Percentiles rank a stretch among this genome's conserved stretches.
phyloP scores from a whole-genome alignment of 2,113 vertebrate species.

The Bungarus multicinctus region DNA sequence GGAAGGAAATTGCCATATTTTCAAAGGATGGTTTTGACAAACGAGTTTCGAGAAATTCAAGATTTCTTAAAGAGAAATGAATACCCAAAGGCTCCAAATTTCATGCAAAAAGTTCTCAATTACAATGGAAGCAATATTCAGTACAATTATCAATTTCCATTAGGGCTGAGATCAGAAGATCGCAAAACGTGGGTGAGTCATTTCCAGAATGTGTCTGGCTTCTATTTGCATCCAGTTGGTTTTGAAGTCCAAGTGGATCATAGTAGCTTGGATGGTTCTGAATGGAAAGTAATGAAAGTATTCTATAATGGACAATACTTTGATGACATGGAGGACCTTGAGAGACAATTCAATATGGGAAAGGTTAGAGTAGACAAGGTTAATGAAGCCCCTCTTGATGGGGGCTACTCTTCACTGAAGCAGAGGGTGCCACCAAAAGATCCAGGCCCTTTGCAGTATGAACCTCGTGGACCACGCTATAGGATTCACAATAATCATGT shows the following conservation, averaged over 20 bases:
- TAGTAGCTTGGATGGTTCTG: background rate
- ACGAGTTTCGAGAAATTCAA: background rate
- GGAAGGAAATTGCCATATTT: background rate
- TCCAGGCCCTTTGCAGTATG: background rate
- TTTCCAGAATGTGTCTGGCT: background rate
- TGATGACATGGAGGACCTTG: background rate
- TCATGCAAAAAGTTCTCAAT: slow-evolving; percentile 36
- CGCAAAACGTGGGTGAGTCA: slow-evolving; percentile 32
- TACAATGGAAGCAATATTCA: background rate
- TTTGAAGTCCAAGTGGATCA: background rate
- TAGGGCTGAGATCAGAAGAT: slow-evolving; percentile 32
- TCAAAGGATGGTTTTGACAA: background rate
- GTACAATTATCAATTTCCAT: background rate
- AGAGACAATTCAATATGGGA: background rate
- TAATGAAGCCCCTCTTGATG: background rate
- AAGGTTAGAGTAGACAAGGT: background rate
- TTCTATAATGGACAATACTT: slow-evolving; percentile 26
- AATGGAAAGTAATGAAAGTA: background rate
- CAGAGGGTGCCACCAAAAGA: background rate
- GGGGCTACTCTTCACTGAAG: background rate
- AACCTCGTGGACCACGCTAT: slow-evolving; percentile 4
- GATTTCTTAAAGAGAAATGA: background rate
- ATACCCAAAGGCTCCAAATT: slow-evolving; percentile 24
- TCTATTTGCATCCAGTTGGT: background rate
- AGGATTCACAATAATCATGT: background rate